A percentile compares a stretch with the other conserved stretches of the same genome.
phyloP scores from a whole-genome alignment of 2,888 invertebrate species.

The Sclerodermus sp. region DNA sequence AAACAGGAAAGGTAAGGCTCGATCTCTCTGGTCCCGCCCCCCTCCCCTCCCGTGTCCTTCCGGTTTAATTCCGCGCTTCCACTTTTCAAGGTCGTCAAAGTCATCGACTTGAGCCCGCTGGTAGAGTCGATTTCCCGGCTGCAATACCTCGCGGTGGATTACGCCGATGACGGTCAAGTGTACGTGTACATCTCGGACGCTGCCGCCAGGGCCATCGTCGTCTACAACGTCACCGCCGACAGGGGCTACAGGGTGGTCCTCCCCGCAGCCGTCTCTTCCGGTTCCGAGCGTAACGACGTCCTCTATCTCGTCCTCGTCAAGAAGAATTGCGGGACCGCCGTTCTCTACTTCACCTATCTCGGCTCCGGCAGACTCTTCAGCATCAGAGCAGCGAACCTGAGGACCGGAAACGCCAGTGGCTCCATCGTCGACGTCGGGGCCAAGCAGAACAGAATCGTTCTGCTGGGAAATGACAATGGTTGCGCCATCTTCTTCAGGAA shows the following conservation, averaged over 20 bases:
- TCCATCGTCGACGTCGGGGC: slow-evolving; percentile 64
- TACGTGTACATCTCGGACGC: slow-evolving; percentile 70
- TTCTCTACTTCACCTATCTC: slow-evolving; percentile 65
- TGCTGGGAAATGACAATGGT: slow-evolving; percentile 66
- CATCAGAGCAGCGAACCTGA: slow-evolving; percentile 61
- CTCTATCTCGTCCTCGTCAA: slow-evolving; percentile 63
- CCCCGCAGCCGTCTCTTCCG: slow-evolving; percentile 60
- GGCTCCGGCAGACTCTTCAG: slow-evolving; percentile 63
- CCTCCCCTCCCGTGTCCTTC: too few species aligned
- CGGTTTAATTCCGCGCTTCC: too few species aligned
- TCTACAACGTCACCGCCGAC: slow-evolving; percentile 60
- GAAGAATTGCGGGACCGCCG: slow-evolving; percentile 58
- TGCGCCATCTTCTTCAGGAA: slow-evolving; percentile 64
- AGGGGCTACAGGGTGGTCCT: slow-evolving; percentile 64
- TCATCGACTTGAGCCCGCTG: slow-evolving; percentile 65
- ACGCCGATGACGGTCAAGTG: slow-evolving; percentile 64
- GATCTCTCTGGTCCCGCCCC: too few species aligned
- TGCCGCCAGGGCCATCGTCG: slow-evolving; percentile 62
- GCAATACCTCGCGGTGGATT: slow-evolving; percentile 72
- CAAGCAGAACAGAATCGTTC: slow-evolving; percentile 62
- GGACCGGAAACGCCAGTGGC: slow-evolving; percentile 61
- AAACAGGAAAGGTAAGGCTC: slow-evolving; percentile 62
- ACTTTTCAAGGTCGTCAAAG: slow-evolving; percentile 59
- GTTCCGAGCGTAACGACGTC: slow-evolving; percentile 59
- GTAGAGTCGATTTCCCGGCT: slow-evolving; percentile 65